A percentile compares a stretch with the other conserved stretches of the same genome.
Evolutionary conservation across 1,140 invertebrate genomes (phyloP).

Genomic region (Callitettix versicolor): DNA sequence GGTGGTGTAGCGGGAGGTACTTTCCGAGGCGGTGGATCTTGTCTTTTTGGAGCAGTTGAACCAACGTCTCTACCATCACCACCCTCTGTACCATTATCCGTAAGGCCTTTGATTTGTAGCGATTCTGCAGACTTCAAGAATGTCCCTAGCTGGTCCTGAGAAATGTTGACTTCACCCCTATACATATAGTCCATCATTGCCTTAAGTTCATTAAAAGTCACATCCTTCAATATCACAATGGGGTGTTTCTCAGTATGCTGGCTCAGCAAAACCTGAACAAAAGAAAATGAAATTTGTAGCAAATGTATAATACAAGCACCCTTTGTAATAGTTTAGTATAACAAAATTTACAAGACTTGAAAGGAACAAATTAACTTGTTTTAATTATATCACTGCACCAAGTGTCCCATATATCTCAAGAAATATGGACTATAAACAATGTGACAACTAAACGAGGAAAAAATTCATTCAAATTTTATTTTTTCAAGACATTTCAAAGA

Average conservation of each 20-base stretch:
- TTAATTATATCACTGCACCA: too few relatives aligned
- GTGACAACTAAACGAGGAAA: too few relatives aligned
- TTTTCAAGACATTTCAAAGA: too few relatives aligned
- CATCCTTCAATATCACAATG: slow-evolving; percentile 83
- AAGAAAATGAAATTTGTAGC: slow-evolving; percentile 22
- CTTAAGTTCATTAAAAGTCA: slow-evolving; percentile 80
- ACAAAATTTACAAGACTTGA: too few relatives aligned
- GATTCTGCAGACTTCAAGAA: slow-evolving; percentile 83
- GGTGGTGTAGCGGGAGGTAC: neutral
- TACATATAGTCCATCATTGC: slow-evolving; percentile 94
- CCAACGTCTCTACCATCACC: slow-evolving; percentile 17
- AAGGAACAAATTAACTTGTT: too few relatives aligned
- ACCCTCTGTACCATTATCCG: slow-evolving; percentile 45
- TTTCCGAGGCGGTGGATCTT: slow-evolving; percentile 5
- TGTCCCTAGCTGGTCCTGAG: slow-evolving; percentile 79
- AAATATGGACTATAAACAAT: too few relatives aligned
- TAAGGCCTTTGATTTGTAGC: slow-evolving; percentile 82
- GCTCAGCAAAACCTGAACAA: slow-evolving; percentile 66
- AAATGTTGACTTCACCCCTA: slow-evolving; percentile 85
- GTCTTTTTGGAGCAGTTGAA: slow-evolving; percentile 7
- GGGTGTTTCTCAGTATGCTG: slow-evolving; percentile 84
- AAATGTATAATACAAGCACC: too few relatives aligned
- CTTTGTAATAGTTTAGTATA: too few relatives aligned
- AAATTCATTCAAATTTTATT: too few relatives aligned
- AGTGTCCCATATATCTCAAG: too few relatives aligned